These are phyloP conservation scores for Anguilla japonica DNA, from an alignment of 2,113 vertebrate genomes.

Conservation along the genomic window DNA sequence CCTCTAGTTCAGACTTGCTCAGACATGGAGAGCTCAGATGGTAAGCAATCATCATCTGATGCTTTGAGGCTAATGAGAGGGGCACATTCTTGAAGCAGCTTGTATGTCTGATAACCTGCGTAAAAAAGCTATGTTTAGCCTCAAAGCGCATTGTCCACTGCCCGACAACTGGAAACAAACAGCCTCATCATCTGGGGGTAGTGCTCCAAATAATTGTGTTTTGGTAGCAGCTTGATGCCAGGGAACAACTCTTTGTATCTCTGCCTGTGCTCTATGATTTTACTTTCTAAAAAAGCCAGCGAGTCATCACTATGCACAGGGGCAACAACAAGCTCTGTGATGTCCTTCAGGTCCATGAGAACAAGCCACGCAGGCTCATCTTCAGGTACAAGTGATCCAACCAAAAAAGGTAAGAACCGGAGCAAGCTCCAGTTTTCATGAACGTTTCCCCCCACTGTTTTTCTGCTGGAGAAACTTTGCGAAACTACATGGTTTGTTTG, in stretches of 20 bases:
- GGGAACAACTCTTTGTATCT: constrained; percentile 3
- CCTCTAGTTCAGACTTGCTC: constrained; percentile 1
- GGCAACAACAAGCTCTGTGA: constrained; percentile 12
- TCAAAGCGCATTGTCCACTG: background rate
- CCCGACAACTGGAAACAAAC: constrained; percentile 7
- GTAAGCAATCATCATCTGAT: constrained; percentile 12
- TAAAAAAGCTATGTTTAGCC: constrained; percentile 5
- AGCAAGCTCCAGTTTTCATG: constrained; percentile 21
- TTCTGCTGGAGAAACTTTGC: constrained; percentile 4
- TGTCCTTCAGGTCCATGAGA: constrained; percentile 11
- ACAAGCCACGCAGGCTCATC: constrained; percentile 9
- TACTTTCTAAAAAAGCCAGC: constrained; percentile 2
- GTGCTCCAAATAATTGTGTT: constrained; percentile 21
- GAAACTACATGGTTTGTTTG: background rate
- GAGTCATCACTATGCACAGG: constrained; percentile 9
- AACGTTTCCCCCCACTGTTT: constrained; percentile 1
- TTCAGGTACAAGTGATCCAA: background rate
- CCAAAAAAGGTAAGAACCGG: constrained; percentile 5
- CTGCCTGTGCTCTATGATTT: constrained; percentile 11
- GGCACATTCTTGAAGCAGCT: constrained; percentile 3
- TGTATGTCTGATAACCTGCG: constrained; percentile 2
- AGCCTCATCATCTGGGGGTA: constrained; percentile 8
- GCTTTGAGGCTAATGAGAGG: constrained; percentile 2
- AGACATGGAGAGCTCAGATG: background rate
- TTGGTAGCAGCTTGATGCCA: background rate